Base-by-base conservation (phyloP, 1,140 invertebrate species). In the Bombyx mori region DNA sequence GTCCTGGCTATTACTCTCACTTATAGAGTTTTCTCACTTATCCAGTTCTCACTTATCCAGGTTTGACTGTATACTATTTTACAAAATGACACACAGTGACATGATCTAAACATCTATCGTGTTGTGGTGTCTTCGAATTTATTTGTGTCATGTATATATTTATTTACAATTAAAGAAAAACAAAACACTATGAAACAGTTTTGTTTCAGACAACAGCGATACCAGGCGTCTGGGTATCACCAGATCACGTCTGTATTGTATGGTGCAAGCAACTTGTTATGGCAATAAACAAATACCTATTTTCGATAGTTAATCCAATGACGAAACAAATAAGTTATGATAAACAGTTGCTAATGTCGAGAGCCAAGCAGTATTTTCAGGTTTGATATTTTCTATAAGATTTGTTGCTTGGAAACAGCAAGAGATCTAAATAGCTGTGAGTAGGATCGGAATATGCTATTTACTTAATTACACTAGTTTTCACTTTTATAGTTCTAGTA, bases 221-320 rank as follows among this genome's bases (percentile, higher is more conserved):
- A 57, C 96, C 97, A 0, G 91, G 90, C 45, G 94, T 95, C 8
- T 98, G 96, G 94, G 89, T 93, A 35, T 94, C 96, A 7, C 93
- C 94, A 8, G 96, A 98, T 84, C 97, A 99, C 87, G 88, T 96
- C 6, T 92, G 92, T 54, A 94, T 95, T 69, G 89, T 95, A 12
- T 98, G 97, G 97, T 99, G 97, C 77, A 95, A 97, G 72, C 95
- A 98, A 82, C 88, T 97, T 26, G 91, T 98, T 8, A 76, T 97
- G 69, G 90, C 92, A 0, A 90, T 97, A 48, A 92, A 94, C 42
- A 88, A 94, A 71, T 92, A 94, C 52, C 83, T 98, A 3, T 98
- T 97, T 88, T 94, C 96, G 76, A 92, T 93, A 48, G 90, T 97
- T 1, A 91, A 95, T 72, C 65, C 76, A n/a, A 69, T 75, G 56